Evolutionary conservation across 2,888 invertebrate species (phyloP).

Genomic region (Vanessa cardui): DNA sequence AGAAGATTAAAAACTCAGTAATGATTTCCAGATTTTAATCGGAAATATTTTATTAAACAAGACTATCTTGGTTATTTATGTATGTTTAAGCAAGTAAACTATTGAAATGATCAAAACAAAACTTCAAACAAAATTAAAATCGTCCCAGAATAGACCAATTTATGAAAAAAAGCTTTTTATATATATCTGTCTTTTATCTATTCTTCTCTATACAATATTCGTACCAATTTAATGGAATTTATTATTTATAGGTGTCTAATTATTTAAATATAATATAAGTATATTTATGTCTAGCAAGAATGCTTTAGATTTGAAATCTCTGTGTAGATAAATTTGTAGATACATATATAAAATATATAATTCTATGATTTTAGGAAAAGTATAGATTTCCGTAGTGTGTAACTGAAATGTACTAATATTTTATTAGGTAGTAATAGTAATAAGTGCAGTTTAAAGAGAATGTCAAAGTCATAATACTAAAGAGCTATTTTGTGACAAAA

Average conservation of each 20-base stretch:
- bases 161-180: slow-evolving; percentile 39
- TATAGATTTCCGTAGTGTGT: background rate
- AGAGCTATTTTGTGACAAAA: too few species aligned
- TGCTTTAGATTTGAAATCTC: slow-evolving; percentile 57
- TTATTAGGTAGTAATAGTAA: too few species aligned
- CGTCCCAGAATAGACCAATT: slow-evolving; percentile 49
- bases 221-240: slow-evolving; percentile 37
- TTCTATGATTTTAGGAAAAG: background rate
- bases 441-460: too few species aligned
- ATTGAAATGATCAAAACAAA: background rate
- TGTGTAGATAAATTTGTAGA: slow-evolving; percentile 27
- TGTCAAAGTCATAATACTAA: too few species aligned
- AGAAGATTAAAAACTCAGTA: too few species aligned
- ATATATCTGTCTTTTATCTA: slow-evolving; percentile 4
- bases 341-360: slow-evolving; percentile 10
- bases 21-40: too few species aligned
- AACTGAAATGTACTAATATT: too few species aligned
- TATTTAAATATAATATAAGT: slow-evolving; percentile 30
- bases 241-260: slow-evolving; percentile 30
- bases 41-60: too few species aligned
- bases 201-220: slow-evolving; percentile 37
- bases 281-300: slow-evolving; percentile 40
- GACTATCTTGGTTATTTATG: background rate
- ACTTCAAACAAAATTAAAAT: slow-evolving; percentile 13
- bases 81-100: background rate